Evolutionary conservation across 2,797 vertebrate species (phyloP).

Genomic region (Lutjanus argentimaculatus): DNA sequence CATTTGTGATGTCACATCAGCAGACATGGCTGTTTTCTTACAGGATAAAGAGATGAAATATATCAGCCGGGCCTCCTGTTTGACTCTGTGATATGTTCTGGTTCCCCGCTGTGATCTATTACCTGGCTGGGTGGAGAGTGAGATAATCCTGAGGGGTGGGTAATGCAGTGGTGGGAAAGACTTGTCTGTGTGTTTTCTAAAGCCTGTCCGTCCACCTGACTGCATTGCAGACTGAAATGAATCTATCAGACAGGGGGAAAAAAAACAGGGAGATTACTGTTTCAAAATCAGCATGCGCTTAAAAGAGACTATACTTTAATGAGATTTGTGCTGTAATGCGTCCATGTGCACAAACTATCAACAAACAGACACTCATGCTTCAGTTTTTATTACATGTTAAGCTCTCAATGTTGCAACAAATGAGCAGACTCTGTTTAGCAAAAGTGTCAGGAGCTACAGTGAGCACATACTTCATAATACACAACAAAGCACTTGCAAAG

Average conservation of each 20-base stretch:
- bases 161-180: constrained; percentile 28
- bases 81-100: constrained; percentile 27
- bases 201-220: constrained; percentile 29
- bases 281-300: constrained; percentile 5
- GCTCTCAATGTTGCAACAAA: constrained; percentile 46
- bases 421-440: constrained; percentile 47
- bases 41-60: constrained; percentile 34
- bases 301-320: not conserved
- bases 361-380: constrained; percentile 54
- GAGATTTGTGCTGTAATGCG: not conserved
- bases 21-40: constrained; percentile 4
- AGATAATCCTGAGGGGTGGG: constrained; percentile 29
- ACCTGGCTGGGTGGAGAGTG: constrained; percentile 43
- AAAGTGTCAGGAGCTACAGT: constrained; percentile 47
- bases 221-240: constrained; percentile 26
- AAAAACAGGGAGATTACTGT: constrained; percentile 16
- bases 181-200: constrained; percentile 33
- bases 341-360: not conserved
- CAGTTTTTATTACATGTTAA: constrained; percentile 62
- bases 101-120: constrained; percentile 44
- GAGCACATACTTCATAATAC: constrained; percentile 44
- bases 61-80: constrained; percentile 23
- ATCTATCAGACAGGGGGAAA: constrained; percentile 12
- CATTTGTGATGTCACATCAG: constrained; percentile 4
- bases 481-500: constrained; percentile 66